Percentiles rank a stretch among this genome's conserved stretches.
Evolutionary conservation across 2,888 invertebrate genomes (phyloP).

Genomic region (Cryptophagus acutangulus): DNA sequence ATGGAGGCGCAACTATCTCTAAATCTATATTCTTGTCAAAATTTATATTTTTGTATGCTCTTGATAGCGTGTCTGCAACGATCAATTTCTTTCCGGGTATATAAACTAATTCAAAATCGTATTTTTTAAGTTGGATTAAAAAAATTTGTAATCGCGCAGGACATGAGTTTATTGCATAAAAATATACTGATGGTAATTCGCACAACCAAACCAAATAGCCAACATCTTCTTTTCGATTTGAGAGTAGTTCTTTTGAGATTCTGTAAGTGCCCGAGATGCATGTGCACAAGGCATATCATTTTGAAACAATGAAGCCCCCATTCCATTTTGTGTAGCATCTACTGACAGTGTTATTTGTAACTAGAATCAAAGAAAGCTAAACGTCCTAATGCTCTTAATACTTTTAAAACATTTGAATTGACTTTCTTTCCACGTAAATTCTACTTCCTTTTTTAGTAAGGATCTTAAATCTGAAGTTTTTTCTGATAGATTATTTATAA

Average conservation of each 20-base stretch:
- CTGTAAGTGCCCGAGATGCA: neutral
- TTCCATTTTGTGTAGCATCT: neutral
- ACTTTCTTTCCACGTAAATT: constrained; percentile 24
- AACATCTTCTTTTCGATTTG: constrained; percentile 1
- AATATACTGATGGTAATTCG: neutral
- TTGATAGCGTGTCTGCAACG: neutral
- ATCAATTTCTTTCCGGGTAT: neutral
- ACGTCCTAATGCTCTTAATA: constrained; percentile 33
- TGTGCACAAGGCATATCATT: neutral
- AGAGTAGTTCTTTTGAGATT: neutral
- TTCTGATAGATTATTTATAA: constrained; percentile 27
- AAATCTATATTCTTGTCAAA: neutral
- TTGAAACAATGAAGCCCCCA: constrained; percentile 1
- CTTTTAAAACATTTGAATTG: constrained; percentile 29
- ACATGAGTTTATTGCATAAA: neutral
- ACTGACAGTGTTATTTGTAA: constrained; percentile 10
- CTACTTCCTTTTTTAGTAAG: constrained; percentile 22
- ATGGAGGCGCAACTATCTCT: neutral
- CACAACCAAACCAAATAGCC: neutral
- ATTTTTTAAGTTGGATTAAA: neutral
- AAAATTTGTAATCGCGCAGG: neutral
- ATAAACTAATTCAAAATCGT: neutral
- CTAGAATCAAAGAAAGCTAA: constrained; percentile 34
- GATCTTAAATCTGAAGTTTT: constrained; percentile 23
- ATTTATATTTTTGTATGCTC: neutral